Percentiles rank a stretch among this genome's conserved stretches.
Evolutionary conservation across 2,113 vertebrate species (phyloP).

Genomic region (Pao palembangensis): DNA sequence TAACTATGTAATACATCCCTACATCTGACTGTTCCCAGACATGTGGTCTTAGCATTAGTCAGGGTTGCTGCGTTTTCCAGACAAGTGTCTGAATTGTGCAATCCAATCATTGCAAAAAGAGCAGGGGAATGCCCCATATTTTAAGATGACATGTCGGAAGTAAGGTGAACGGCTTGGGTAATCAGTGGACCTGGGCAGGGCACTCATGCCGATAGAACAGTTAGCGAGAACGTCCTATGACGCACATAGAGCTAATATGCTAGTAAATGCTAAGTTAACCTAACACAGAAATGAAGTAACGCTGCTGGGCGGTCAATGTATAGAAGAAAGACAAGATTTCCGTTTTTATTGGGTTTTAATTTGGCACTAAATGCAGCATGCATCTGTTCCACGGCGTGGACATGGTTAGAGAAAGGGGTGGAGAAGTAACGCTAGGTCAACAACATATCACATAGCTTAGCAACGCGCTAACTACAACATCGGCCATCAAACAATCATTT

Average conservation of each 20-base stretch:
- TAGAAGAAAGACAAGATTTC: rapidly evolving
- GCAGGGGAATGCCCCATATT: too few relatives aligned
- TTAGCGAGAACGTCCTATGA: constrained; percentile 45
- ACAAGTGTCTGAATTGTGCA: too few relatives aligned
- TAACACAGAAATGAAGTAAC: neutral
- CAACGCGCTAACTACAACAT: constrained; percentile 39
- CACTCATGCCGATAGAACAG: constrained; percentile 19
- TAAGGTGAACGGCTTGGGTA: neutral
- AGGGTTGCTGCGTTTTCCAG: too few relatives aligned
- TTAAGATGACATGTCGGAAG: constrained; percentile 35
- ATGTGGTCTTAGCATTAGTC: too few relatives aligned
- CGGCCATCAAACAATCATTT: constrained; percentile 1
- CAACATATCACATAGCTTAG: constrained; percentile 53
- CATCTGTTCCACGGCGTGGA: neutral
- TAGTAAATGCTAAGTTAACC: constrained; percentile 22
- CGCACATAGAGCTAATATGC: constrained; percentile 64
- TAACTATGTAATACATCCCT: too few relatives aligned
- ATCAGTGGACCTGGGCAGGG: constrained; percentile 54
- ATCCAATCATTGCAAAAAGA: too few relatives aligned
- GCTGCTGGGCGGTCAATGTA: rapidly evolving
- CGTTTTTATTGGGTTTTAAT: neutral
- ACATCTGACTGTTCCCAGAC: too few relatives aligned
- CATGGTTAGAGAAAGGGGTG: constrained; percentile 47
- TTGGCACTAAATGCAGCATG: neutral
- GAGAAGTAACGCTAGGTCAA: constrained; percentile 45